Base-by-base conservation (phyloP, 2,888 invertebrate species). In the Octodonta nipae region DNA sequence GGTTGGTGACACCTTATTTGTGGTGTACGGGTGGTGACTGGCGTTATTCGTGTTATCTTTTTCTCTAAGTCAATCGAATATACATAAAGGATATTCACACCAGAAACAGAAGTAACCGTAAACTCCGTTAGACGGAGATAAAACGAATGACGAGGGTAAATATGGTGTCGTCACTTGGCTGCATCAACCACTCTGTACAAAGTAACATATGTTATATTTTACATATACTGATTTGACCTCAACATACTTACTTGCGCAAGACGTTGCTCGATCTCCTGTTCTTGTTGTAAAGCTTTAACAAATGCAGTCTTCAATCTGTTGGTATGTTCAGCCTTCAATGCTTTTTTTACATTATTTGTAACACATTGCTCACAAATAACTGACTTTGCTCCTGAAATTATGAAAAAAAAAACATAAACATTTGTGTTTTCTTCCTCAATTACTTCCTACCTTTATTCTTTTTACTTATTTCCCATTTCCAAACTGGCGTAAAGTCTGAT, bases 341-440 rank as follows among this genome's bases (percentile, higher is more conserved):
- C 91, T 48, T 93, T 88, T 70, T 98, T 98, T 45, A 96, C 95
- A 63, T 96, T 96, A 37, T 85, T 84, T 13, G 91, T 91, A 31
- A 96, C 93, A 65, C 98, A 98, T 46, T 87, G 85, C 65, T 98
- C 96, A 66, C 98, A 98, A 49, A 96, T 91, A 26, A 96, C 85
- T 55, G 87, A 79, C 47, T 42, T 42, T 5, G 73, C 73, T 45
- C 74, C 78, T 63, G 64, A 38, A 37, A 41, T n/a, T n/a, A n/a
- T n/a, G n/a, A n/a, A n/a, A n/a, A n/a, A n/a, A n/a, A n/a, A n/a
- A n/a, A n/a, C n/a, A n/a, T n/a, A n/a, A n/a, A n/a, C 6, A n/a
- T n/a, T 6, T 7, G 6, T 20, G 6, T n/a, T n/a, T 20, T 20
- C n/a, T n/a, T n/a, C n/a, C n/a, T n/a, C n/a, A n/a, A n/a, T n/a